Conservation (phyloP, 2,888 invertebrate species). For the Apoderus coryli region DNA sequence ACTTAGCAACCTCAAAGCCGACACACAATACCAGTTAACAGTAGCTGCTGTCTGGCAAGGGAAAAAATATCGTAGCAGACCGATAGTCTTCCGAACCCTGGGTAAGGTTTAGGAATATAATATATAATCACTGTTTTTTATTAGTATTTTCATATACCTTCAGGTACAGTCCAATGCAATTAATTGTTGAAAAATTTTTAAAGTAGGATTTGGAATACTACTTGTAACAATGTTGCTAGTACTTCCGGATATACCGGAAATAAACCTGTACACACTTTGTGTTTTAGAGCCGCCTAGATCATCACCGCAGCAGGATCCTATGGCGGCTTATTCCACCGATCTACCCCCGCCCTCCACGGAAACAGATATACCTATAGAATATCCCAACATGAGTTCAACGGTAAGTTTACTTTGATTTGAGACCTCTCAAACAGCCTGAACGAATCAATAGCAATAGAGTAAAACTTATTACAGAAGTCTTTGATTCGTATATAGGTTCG, state of each 20-base stretch:
- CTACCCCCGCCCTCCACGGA: conserved; percentile 24
- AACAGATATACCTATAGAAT: conserved; percentile 23
- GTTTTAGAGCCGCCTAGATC: conserved; percentile 61
- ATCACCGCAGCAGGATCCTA: conserved; percentile 62
- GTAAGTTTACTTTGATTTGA: conserved; percentile 24
- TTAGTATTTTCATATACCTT: too few species aligned
- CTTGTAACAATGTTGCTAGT: too few species aligned
- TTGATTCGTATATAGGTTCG: conserved; percentile 47
- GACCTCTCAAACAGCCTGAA: background rate
- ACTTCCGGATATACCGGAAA: too few species aligned
- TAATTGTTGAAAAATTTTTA: too few species aligned
- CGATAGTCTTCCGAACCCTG: conserved; percentile 80
- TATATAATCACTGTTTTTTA: too few species aligned
- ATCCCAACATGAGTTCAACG: conserved; percentile 33
- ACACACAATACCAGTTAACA: conserved; percentile 78
- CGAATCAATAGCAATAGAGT: too few species aligned
- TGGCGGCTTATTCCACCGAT: conserved; percentile 35
- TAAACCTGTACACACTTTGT: too few species aligned
- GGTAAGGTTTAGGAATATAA: too few species aligned
- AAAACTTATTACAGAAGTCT: too few species aligned
- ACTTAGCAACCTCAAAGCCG: conserved; percentile 64
- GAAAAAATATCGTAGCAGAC: conserved; percentile 69
- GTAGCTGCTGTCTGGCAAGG: conserved; percentile 75
- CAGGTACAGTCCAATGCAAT: too few species aligned
- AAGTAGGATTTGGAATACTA: too few species aligned